Conservation (phyloP, 2,113 vertebrate species). For the Tupaia chinensis region DNA sequence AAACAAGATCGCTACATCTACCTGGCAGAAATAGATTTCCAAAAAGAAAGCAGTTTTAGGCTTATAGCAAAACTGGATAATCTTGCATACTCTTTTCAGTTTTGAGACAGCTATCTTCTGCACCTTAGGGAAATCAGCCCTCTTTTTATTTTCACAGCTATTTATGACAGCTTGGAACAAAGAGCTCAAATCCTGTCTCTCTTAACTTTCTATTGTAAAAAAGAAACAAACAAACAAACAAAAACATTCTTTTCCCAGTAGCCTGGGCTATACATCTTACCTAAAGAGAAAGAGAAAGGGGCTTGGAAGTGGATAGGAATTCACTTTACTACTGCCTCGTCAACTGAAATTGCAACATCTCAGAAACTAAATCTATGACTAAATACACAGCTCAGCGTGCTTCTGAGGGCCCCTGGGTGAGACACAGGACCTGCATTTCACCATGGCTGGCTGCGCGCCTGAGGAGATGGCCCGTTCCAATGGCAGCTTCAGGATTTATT, state of each 20-base stretch:
- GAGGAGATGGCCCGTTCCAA: no score
- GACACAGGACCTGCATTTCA: neutral
- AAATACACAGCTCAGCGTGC: rapidly evolving
- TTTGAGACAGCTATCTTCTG: neutral
- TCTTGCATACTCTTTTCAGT: neutral
- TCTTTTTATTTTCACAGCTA: neutral
- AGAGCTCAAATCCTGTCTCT: slow-evolving; percentile 12
- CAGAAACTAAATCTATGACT: neutral
- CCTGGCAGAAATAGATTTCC: neutral
- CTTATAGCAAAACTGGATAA: neutral
- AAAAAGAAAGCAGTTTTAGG: neutral
- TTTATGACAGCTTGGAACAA: slow-evolving; percentile 56
- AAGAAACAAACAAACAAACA: neutral
- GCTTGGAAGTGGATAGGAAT: neutral
- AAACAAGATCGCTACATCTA: slow-evolving; percentile 19
- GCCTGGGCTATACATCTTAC: neutral
- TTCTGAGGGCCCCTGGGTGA: neutral
- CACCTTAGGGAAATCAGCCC: slow-evolving; percentile 49
- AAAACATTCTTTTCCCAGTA: neutral
- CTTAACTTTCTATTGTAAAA: slow-evolving; percentile 38
- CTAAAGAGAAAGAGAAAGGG: neutral
- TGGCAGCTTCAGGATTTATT: neutral
- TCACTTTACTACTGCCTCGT: neutral
- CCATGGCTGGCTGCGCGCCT: rapidly evolving
- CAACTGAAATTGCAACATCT: neutral